A percentile compares a stretch with the other conserved stretches of the same genome.
Conservation (phyloP, 2,888 invertebrate genomes). For the Argyresthia goedartella region DNA sequence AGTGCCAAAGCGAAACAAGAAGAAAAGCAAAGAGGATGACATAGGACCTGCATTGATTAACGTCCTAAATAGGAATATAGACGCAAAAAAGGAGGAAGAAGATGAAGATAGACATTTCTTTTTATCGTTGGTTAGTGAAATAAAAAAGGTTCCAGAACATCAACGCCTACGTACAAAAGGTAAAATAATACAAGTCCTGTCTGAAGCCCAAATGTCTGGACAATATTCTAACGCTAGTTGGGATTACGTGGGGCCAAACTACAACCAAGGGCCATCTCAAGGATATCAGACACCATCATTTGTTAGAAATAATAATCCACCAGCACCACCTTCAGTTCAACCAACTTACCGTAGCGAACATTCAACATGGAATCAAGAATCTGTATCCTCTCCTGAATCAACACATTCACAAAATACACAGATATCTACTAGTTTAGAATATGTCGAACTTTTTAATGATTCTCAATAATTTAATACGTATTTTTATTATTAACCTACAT, state of each 20-base stretch:
- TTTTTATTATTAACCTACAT: not conserved
- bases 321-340: not conserved
- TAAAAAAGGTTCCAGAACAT: not conserved
- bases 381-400: not conserved
- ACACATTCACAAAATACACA: not conserved
- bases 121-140: not conserved
- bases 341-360: not conserved
- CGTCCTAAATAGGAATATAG: not conserved
- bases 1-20: not conserved
- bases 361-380: not conserved
- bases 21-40: not conserved
- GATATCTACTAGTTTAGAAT: not conserved
- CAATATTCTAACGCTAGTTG: conserved; percentile 13
- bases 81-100: not conserved
- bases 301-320: not conserved
- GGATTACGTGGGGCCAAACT: conserved; percentile 9
- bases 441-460: not conserved
- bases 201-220: conserved; percentile 15
- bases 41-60: not conserved
- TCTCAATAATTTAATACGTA: not conserved
- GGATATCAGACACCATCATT: not conserved
- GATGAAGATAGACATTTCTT: not conserved
- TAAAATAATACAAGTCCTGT: conserved; percentile 15
- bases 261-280: not conserved
- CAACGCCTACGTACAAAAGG: conserved; percentile 11